phyloP scores from a whole-genome alignment of 2,113 vertebrate genomes.

The Osmerus eperlanus region DNA sequence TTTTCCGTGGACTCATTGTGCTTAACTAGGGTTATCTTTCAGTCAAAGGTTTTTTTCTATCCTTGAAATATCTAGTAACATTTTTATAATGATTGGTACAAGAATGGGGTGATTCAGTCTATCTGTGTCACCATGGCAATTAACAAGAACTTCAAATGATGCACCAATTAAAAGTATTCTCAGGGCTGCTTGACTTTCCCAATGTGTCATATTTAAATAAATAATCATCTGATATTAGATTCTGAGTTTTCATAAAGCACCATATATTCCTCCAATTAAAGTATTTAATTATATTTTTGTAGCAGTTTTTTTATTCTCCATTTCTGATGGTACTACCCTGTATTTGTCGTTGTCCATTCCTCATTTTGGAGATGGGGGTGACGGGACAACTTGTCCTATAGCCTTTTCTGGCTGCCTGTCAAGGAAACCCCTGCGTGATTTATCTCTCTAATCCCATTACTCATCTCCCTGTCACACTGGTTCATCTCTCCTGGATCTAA shows the following conservation, averaged over 20 bases:
- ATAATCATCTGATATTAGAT: constrained; percentile 19
- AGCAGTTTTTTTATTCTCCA: constrained; percentile 3
- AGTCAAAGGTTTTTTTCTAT: not conserved
- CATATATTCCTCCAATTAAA: constrained; percentile 36
- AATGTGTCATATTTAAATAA: constrained; percentile 15
- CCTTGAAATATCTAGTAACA: not conserved
- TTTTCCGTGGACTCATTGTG: not conserved
- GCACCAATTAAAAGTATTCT: constrained; percentile 2
- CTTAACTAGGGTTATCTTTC: not conserved
- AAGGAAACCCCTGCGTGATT: constrained; percentile 25
- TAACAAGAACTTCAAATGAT: not conserved
- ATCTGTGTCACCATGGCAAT: constrained; percentile 62
- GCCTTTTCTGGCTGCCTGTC: not conserved
- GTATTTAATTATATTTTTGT: not conserved
- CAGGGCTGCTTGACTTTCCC: not conserved
- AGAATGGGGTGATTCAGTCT: not conserved
- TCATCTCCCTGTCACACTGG: not conserved
- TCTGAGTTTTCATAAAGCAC: constrained; percentile 23
- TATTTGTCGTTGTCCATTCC: constrained; percentile 4
- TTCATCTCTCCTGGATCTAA: constrained; percentile 13
- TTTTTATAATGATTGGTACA: not conserved
- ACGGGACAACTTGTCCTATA: not conserved
- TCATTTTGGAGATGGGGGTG: too few relatives aligned
- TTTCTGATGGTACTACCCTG: not conserved
- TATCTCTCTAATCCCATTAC: constrained; percentile 21